These are phyloP conservation scores for Anableps anableps DNA, from an alignment of 2,797 vertebrate species.

Conservation along the genomic window DNA sequence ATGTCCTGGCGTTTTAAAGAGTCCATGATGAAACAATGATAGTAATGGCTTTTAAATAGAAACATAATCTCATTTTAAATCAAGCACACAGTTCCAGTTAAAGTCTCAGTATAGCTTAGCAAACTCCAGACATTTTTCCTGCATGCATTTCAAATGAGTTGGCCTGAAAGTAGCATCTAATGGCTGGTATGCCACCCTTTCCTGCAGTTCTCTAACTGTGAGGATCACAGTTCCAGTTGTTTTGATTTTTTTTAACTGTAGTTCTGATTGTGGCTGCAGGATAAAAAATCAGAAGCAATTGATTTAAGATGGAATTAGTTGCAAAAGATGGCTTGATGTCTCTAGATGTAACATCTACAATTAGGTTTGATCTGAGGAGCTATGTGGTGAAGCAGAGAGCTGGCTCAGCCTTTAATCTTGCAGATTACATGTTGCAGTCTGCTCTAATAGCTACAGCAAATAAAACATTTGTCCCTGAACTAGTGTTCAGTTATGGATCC, in stretches of 20 bases:
- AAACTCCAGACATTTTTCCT: not conserved
- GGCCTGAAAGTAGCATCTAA: not conserved
- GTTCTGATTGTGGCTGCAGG: not conserved
- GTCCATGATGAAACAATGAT: no score
- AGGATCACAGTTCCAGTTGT: not conserved
- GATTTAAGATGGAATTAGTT: not conserved
- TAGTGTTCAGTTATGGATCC: not conserved
- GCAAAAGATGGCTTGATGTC: not conserved
- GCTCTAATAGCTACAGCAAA: not conserved
- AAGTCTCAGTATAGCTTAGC: not conserved
- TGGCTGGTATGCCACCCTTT: not conserved
- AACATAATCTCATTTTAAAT: not conserved
- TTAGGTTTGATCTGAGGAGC: not conserved
- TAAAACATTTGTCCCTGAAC: not conserved
- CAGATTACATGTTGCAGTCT: not conserved
- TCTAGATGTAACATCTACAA: not conserved
- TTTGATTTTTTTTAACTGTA: not conserved
- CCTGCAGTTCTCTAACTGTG: not conserved
- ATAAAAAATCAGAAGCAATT: no score
- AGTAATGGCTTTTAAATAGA: no score
- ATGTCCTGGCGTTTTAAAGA: no score
- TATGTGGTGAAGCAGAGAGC: no score
- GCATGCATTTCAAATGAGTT: not conserved
- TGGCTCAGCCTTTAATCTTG: not conserved
- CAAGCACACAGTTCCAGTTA: not conserved